These are phyloP conservation scores for Silurus meridionalis DNA, from an alignment of 2,113 vertebrate genomes.

Conservation along the genomic window DNA sequence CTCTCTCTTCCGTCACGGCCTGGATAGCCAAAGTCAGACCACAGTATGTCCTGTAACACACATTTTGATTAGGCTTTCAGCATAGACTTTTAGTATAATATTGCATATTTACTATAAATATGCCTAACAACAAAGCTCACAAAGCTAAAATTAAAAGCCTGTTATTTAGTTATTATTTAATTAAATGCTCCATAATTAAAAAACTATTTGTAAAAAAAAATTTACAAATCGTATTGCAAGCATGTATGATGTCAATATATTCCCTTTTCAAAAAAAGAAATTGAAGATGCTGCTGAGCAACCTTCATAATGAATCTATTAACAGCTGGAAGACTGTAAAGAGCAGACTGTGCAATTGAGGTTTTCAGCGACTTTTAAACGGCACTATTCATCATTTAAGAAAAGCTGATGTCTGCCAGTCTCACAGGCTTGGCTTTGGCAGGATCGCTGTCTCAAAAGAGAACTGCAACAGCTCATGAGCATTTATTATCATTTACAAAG, in stretches of 20 bases:
- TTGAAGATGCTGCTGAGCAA: constrained; percentile 63
- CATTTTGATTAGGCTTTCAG: not conserved
- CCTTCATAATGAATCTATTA: constrained; percentile 81
- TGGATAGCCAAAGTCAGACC: constrained; percentile 92
- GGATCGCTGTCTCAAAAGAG: constrained; percentile 58
- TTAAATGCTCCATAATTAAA: not conserved
- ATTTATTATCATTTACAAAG: constrained; percentile 61
- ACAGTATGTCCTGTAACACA: constrained; percentile 79
- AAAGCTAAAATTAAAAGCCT: not conserved
- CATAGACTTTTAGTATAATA: not conserved
- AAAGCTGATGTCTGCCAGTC: constrained; percentile 56
- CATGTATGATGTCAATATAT: constrained; percentile 48
- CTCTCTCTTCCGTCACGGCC: constrained; percentile 87
- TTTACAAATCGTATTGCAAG: constrained; percentile 17
- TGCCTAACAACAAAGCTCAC: too few relatives aligned
- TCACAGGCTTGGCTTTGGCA: constrained; percentile 59
- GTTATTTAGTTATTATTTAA: not conserved
- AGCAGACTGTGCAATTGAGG: constrained; percentile 77
- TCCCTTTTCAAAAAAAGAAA: constrained; percentile 38
- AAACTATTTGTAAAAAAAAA: not conserved
- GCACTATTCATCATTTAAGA: constrained; percentile 77
- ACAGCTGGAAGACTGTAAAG: constrained; percentile 73
- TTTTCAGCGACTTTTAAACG: constrained; percentile 73
- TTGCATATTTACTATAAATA: not conserved
- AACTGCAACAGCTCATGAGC: constrained; percentile 52